Evolutionary conservation across 2,888 invertebrate species (phyloP).

Genomic region (Tolmerus cingulatus): DNA sequence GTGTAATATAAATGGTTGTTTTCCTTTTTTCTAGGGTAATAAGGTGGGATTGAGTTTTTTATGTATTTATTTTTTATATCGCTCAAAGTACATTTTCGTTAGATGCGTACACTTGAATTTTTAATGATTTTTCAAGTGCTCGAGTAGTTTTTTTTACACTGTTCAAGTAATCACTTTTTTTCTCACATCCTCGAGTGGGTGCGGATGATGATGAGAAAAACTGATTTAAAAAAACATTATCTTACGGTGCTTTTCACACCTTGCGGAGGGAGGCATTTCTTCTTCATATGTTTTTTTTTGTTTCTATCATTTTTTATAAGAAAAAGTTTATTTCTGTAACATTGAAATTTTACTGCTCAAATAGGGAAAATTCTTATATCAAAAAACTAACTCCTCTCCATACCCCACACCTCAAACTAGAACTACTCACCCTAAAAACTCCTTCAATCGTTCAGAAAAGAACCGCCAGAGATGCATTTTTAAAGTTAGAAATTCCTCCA

Average conservation of each 20-base stretch:
- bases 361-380: no score
- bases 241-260: neutral
- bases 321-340: no score
- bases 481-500: neutral
- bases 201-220: neutral
- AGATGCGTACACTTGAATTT: slow-evolving; percentile 33
- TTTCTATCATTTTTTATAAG: no score
- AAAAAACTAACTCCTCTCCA: no score
- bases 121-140: slow-evolving; percentile 8
- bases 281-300: no score
- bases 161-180: neutral
- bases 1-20: neutral
- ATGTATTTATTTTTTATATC: neutral
- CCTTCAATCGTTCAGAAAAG: neutral
- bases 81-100: neutral
- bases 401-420: no score
- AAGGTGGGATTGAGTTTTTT: neutral
- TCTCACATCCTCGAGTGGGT: neutral
- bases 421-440: no score
- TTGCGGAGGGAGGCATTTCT: neutral
- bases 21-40: slow-evolving; percentile 14
- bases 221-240: neutral
- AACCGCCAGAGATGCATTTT: neutral
- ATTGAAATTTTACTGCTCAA: no score
- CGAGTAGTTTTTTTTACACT: slow-evolving; percentile 26